Evolutionary conservation across 2,113 vertebrate genomes (phyloP).

Genomic region (Cochlearius cochlearius): DNA sequence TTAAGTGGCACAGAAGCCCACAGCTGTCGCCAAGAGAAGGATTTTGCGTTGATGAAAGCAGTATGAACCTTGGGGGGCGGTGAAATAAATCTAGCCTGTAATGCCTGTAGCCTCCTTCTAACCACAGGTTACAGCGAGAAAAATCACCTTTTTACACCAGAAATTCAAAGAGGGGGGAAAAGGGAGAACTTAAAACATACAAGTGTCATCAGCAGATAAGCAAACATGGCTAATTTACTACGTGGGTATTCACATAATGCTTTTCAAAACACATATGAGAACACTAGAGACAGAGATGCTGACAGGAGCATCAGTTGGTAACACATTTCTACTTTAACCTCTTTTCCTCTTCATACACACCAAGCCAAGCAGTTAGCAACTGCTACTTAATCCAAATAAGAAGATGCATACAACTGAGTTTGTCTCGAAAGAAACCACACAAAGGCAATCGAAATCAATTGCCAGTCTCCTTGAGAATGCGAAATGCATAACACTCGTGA

Average conservation of each 20-base stretch:
- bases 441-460: not conserved
- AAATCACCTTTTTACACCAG: not conserved
- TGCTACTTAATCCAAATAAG: not conserved
- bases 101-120: not conserved
- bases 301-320: not conserved
- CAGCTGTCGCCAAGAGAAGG: not conserved
- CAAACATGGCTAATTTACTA: not conserved
- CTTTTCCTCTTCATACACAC: not conserved
- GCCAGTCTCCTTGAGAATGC: not conserved
- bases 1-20: not conserved
- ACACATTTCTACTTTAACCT: not conserved
- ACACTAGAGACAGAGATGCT: not conserved
- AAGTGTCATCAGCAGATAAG: not conserved
- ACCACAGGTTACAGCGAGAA: not conserved
- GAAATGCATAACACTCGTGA: not conserved
- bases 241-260: accelerated
- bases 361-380: not conserved
- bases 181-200: not conserved
- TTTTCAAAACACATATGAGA: not conserved
- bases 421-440: not conserved
- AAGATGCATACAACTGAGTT: not conserved
- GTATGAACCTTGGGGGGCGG: not conserved
- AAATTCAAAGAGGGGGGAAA: not conserved
- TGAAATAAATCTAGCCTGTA: not conserved
- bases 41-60: not conserved